Evolutionary conservation across 2,797 vertebrate species (phyloP).

Genomic region (Odontamblyopus lacepedii): DNA sequence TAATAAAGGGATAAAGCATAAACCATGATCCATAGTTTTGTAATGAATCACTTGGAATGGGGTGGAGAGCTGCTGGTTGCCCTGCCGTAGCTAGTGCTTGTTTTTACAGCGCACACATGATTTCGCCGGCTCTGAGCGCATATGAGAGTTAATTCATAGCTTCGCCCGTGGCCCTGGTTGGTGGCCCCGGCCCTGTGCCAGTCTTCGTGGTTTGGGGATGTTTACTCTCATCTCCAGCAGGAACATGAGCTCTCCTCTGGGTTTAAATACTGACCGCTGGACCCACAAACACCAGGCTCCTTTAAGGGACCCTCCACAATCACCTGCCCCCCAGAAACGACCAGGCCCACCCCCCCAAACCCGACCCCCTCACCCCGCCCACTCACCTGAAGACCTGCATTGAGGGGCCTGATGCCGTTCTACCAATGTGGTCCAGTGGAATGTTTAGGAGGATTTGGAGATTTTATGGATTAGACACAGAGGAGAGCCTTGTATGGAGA

Average conservation of each 20-base stretch:
- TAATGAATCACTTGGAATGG: too few relatives aligned
- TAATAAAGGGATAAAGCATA: too few relatives aligned
- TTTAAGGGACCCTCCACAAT: slow-evolving; percentile 34
- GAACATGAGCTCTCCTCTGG: slow-evolving; percentile 75
- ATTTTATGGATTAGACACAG: slow-evolving; percentile 61
- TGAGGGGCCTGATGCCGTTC: slow-evolving; percentile 22
- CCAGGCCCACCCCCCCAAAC: not conserved
- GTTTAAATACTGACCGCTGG: slow-evolving; percentile 50
- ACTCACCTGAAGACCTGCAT: slow-evolving; percentile 16
- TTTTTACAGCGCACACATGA: not conserved
- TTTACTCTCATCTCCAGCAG: slow-evolving; percentile 74
- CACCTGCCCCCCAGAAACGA: not conserved
- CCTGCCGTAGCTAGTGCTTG: too few relatives aligned
- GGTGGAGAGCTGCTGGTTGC: too few relatives aligned
- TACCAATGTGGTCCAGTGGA: slow-evolving; percentile 17
- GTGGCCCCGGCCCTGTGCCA: slow-evolving; percentile 61
- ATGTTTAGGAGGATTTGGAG: slow-evolving; percentile 45
- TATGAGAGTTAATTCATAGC: slow-evolving; percentile 52
- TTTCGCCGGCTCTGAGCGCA: not conserved
- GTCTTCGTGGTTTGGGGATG: slow-evolving; percentile 62
- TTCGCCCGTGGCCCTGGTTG: slow-evolving; percentile 46
- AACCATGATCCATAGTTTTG: too few relatives aligned
- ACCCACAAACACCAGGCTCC: slow-evolving; percentile 57
- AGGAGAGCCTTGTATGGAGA: slow-evolving; percentile 59
- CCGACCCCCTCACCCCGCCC: not conserved